phyloP scores from a whole-genome alignment of 2,888 invertebrate genomes.

The Neocrepidodera transversa region DNA sequence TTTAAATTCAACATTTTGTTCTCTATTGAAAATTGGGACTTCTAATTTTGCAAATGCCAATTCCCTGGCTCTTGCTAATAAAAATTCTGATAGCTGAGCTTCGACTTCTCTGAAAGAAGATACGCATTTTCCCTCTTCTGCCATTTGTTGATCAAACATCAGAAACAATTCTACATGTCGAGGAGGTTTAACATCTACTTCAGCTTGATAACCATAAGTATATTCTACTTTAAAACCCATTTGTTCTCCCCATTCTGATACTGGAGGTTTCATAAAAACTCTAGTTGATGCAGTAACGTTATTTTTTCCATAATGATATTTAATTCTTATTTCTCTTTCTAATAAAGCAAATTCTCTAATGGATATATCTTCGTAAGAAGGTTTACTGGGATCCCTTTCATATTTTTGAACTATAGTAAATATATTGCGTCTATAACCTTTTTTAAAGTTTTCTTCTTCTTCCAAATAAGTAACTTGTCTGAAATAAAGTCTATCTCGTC shows the following conservation, averaged over 20 bases:
- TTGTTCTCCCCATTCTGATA: conserved; percentile 73
- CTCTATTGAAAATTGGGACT: conserved; percentile 65
- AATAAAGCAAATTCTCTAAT: conserved; percentile 69
- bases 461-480: conserved; percentile 14
- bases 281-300: conserved; percentile 70
- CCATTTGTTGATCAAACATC: conserved; percentile 68
- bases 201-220: conserved; percentile 73
- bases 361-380: conserved; percentile 70
- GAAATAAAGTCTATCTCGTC: conserved; percentile 37
- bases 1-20: conserved; percentile 64
- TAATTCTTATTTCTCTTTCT: conserved; percentile 67
- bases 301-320: conserved; percentile 70
- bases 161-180: conserved; percentile 71
- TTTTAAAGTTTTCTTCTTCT: background rate
- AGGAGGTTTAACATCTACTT: conserved; percentile 66
- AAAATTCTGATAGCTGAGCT: conserved; percentile 58
- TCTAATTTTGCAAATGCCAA: conserved; percentile 61
- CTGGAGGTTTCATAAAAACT: conserved; percentile 72
- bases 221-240: conserved; percentile 61
- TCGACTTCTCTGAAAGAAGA: background rate
- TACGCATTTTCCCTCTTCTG: conserved; percentile 64
- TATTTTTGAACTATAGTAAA: conserved; percentile 60
- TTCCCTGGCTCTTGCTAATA: conserved; percentile 62
- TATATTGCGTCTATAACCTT: conserved; percentile 8
- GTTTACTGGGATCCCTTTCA: conserved; percentile 64